phyloP scores from a whole-genome alignment of 2,888 invertebrate genomes.

The Harpalus rubripes region DNA sequence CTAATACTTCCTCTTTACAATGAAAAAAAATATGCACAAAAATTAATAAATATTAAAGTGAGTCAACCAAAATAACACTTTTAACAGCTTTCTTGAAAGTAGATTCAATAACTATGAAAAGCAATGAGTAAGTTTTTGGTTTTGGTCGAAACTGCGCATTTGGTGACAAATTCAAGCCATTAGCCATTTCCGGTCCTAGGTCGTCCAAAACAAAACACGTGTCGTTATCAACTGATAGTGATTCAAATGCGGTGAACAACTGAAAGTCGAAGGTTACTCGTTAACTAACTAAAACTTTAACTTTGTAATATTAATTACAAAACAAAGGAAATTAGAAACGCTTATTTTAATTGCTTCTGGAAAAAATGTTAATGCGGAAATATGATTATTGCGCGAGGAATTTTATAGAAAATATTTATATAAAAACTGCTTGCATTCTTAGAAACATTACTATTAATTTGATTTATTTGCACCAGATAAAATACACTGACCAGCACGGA shows the following conservation, averaged over 20 bases:
- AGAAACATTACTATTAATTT: too few relatives aligned
- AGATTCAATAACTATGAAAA: background rate
- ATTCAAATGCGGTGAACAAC: slow-evolving; percentile 43
- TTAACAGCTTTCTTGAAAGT: too few relatives aligned
- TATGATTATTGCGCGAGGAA: background rate
- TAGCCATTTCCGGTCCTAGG: slow-evolving; percentile 54
- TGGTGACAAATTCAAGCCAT: slow-evolving; percentile 51
- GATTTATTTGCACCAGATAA: too few relatives aligned
- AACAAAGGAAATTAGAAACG: slow-evolving; percentile 3
- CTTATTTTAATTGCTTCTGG: slow-evolving; percentile 26
- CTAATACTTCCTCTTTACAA: too few relatives aligned
- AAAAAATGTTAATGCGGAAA: background rate
- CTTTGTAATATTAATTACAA: slow-evolving; percentile 3
- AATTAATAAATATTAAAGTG: too few relatives aligned
- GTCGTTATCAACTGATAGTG: slow-evolving; percentile 53
- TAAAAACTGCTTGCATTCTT: too few relatives aligned
- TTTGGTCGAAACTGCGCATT: slow-evolving; percentile 13
- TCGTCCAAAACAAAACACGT: slow-evolving; percentile 52
- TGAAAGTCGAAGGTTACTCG: slow-evolving; percentile 30
- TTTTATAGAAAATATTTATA: slow-evolving; percentile 9
- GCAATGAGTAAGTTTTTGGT: background rate
- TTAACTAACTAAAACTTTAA: slow-evolving; percentile 4
- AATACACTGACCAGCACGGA: too few relatives aligned
- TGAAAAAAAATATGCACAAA: too few relatives aligned
- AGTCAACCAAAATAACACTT: too few relatives aligned